Conservation (phyloP, 35 echinoderm and acorn worm species). For the Ptychodera flava region DNA sequence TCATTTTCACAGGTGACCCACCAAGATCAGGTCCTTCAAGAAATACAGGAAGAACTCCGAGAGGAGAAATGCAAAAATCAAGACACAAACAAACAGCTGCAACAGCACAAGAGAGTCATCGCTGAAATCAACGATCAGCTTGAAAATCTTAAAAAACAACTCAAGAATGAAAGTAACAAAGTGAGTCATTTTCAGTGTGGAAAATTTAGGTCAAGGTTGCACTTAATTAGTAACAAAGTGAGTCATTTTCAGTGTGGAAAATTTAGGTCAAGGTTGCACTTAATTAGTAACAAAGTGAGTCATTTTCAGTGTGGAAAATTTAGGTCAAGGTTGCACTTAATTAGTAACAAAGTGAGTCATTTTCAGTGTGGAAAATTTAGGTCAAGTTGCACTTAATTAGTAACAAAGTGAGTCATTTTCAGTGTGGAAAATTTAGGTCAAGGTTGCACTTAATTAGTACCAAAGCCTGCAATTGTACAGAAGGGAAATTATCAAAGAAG, state of each 20-base stretch:
- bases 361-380: too few species aligned
- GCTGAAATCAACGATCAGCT: neutral
- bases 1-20: constrained; percentile 37
- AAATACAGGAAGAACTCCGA: constrained; percentile 2
- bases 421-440: too few species aligned
- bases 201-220: neutral
- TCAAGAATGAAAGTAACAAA: constrained; percentile 10
- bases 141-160: constrained; percentile 2
- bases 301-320: too few species aligned
- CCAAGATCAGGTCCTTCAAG: neutral
- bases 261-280: too few species aligned
- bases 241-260: neutral
- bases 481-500: too few species aligned
- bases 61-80: neutral
- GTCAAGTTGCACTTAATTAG: too few species aligned
- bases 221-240: neutral
- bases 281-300: too few species aligned
- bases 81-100: neutral
- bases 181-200: neutral
- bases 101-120: neutral
- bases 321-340: too few species aligned
- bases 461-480: too few species aligned
- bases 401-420: too few species aligned
- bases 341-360: too few species aligned
- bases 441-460: too few species aligned